These are phyloP conservation scores for Pachypanchax playfairii DNA, from an alignment of 2,113 vertebrate species.

Conservation along the genomic window DNA sequence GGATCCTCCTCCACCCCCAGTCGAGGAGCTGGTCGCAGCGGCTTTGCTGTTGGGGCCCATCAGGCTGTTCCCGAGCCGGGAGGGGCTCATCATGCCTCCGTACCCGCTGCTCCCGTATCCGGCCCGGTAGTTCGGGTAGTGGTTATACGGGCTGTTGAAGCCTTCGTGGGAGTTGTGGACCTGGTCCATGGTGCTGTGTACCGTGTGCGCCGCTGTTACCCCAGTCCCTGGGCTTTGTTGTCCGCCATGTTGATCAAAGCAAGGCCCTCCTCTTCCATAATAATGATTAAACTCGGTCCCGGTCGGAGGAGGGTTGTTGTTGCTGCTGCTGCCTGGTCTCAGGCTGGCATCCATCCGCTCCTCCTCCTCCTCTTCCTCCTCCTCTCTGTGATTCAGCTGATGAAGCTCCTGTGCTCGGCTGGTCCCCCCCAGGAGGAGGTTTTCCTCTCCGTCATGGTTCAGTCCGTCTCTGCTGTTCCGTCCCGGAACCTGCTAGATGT, in stretches of 20 bases:
- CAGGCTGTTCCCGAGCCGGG: slow-evolving; percentile 81
- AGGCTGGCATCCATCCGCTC: slow-evolving; percentile 83
- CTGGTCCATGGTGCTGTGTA: slow-evolving; percentile 85
- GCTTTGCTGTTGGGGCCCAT: slow-evolving; percentile 83
- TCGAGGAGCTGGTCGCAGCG: slow-evolving; percentile 74
- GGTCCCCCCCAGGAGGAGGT: slow-evolving; percentile 66
- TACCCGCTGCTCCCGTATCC: slow-evolving; percentile 83
- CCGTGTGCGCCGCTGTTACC: slow-evolving; percentile 83
- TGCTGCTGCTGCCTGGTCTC: slow-evolving; percentile 79
- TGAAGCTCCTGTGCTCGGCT: slow-evolving; percentile 79
- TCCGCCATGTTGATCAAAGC: slow-evolving; percentile 98
- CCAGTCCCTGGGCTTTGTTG: slow-evolving; percentile 94
- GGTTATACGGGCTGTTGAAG: slow-evolving; percentile 86
- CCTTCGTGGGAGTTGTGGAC: slow-evolving; percentile 89
- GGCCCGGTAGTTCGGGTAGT: slow-evolving; percentile 82
- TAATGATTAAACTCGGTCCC: slow-evolving; percentile 86
- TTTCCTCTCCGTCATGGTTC: slow-evolving; percentile 77
- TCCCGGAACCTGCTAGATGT: slow-evolving; percentile 50
- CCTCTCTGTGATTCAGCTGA: slow-evolving; percentile 73
- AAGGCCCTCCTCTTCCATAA: slow-evolving; percentile 90
- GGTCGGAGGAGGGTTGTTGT: slow-evolving; percentile 67
- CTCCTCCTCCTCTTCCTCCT: slow-evolving; percentile 71
- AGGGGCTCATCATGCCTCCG: slow-evolving; percentile 83
- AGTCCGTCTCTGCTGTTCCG: slow-evolving; percentile 65
- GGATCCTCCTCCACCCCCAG: slow-evolving; percentile 22